These are phyloP conservation scores for Papilio helenus DNA, from an alignment of 1,140 invertebrate genomes.

Conservation along the genomic window DNA sequence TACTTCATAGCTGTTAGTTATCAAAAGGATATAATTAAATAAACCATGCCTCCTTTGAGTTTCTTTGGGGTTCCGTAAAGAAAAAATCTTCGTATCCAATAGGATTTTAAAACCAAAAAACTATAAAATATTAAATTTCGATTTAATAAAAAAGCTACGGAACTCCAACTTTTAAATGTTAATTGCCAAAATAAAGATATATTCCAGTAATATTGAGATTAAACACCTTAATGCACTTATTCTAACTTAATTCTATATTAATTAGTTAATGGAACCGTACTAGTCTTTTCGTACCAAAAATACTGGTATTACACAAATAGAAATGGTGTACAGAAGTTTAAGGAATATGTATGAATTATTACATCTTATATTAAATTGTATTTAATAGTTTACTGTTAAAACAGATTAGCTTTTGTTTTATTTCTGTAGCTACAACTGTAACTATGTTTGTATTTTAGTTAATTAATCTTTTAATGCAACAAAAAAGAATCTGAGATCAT, in stretches of 20 bases:
- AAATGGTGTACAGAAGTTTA: no score
- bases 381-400: no score
- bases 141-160: not conserved
- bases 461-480: no score
- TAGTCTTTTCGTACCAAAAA: constrained; percentile 39
- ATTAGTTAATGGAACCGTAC: constrained; percentile 39
- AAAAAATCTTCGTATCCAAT: not conserved
- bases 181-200: constrained; percentile 13
- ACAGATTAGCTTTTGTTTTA: no score
- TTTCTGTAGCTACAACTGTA: no score
- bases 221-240: constrained; percentile 32
- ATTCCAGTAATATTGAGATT: constrained; percentile 12
- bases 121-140: not conserved
- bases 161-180: not conserved
- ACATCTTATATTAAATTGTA: no score
- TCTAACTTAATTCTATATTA: constrained; percentile 31
- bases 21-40: not conserved
- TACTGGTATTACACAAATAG: constrained; percentile 23
- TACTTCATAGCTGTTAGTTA: not conserved
- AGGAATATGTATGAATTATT: no score
- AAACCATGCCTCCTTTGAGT: constrained; percentile 1
- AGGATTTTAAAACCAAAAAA: not conserved
- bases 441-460: no score
- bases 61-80: not conserved
- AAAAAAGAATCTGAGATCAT: no score